Percentiles rank a stretch among this genome's conserved stretches.
Evolutionary conservation across 2,797 vertebrate species (phyloP).

Genomic region (Synanceia verrucosa): DNA sequence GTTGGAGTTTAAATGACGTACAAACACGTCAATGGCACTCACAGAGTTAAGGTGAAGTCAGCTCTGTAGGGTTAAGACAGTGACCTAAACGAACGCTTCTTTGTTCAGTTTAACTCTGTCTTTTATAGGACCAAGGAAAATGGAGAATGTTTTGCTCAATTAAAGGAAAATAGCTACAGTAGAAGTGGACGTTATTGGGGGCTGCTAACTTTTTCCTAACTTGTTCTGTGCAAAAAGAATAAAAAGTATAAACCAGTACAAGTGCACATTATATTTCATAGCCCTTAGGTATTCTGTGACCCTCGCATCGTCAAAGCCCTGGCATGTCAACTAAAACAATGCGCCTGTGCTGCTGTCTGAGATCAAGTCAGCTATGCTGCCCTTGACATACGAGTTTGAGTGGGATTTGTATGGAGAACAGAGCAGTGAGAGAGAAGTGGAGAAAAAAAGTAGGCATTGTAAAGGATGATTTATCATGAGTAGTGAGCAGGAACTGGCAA

Average conservation of each 20-base stretch:
- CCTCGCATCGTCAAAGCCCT: constrained; percentile 6
- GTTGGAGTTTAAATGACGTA: too few species aligned
- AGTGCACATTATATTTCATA: background rate
- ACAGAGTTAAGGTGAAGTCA: background rate
- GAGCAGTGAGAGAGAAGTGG: constrained; percentile 4
- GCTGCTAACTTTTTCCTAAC: background rate
- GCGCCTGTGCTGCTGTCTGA: constrained; percentile 17
- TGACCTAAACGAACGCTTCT: background rate
- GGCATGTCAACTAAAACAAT: constrained; percentile 26
- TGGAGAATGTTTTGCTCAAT: background rate
- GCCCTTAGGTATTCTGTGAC: constrained; percentile 1
- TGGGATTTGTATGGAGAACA: constrained; percentile 17
- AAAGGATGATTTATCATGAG: constrained; percentile 26
- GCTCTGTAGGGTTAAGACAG: background rate
- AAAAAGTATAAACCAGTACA: background rate
- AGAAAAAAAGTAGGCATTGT: background rate
- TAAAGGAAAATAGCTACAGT: background rate
- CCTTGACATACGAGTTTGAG: constrained; percentile 21
- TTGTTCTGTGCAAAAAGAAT: constrained; percentile 9
- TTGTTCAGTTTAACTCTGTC: background rate
- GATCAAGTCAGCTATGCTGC: background rate
- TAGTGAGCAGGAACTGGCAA: constrained; percentile 9
- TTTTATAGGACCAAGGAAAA: background rate
- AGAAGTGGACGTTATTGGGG: background rate
- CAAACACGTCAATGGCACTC: too few species aligned